Conservation (phyloP, 2,113 vertebrate genomes). For the Apaloderma vittatum region DNA sequence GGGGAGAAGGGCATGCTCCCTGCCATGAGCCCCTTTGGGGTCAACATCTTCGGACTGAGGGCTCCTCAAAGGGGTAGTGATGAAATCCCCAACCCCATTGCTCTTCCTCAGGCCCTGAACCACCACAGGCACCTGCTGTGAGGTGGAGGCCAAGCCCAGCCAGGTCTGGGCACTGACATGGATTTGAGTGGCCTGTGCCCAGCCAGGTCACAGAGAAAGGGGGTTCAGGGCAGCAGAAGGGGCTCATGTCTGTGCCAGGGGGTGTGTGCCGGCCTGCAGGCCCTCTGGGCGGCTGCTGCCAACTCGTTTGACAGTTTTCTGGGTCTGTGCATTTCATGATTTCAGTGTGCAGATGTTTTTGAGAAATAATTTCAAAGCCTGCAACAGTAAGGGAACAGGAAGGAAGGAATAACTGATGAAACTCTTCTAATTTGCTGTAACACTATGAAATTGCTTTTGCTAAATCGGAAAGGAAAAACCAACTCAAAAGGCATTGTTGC, state of each 20-base stretch:
- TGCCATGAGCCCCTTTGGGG: rapidly evolving
- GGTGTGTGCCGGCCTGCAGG: background rate
- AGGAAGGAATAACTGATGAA: constrained; percentile 53
- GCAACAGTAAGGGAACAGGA: background rate
- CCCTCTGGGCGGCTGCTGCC: rapidly evolving
- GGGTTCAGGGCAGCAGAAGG: rapidly evolving
- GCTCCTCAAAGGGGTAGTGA: background rate
- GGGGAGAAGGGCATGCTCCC: background rate
- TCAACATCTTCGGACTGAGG: rapidly evolving
- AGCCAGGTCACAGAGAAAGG: background rate
- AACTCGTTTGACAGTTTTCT: rapidly evolving
- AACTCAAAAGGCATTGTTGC: background rate
- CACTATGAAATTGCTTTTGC: background rate
- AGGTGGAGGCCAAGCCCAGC: background rate
- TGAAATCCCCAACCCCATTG: background rate
- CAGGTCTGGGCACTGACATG: too few species aligned
- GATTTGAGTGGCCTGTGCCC: rapidly evolving
- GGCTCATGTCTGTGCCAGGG: rapidly evolving
- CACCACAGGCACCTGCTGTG: rapidly evolving
- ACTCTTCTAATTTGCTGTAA: background rate
- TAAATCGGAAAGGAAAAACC: background rate
- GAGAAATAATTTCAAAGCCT: background rate
- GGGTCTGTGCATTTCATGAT: rapidly evolving
- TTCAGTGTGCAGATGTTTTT: background rate
- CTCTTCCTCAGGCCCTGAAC: background rate